These are phyloP conservation scores for Hydrochoerus hydrochaeris DNA, from an alignment of 2,113 vertebrate species.

Conservation along the genomic window DNA sequence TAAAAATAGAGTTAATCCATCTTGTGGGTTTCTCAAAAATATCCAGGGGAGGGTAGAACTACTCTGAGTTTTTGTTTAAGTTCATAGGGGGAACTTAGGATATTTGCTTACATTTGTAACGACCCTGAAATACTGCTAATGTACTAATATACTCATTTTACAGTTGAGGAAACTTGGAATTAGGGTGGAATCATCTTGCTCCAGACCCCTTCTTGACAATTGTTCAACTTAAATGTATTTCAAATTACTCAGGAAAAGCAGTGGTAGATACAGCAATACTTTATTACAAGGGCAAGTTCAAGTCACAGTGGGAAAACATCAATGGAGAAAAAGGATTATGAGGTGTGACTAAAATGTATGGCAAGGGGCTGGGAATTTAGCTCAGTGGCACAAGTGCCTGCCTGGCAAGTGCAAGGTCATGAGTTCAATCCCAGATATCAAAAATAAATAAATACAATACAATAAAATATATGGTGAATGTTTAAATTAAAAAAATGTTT, in stretches of 20 bases:
- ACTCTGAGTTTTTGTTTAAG: neutral
- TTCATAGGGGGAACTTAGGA: neutral
- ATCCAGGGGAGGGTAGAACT: neutral
- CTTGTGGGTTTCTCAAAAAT: neutral
- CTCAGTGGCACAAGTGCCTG: no score
- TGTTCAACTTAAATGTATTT: neutral
- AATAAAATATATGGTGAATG: neutral
- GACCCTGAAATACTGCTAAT: neutral
- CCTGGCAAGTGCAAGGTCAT: no score
- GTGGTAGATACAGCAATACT: neutral
- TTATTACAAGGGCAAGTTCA: neutral
- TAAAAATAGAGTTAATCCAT: neutral
- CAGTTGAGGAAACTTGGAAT: neutral
- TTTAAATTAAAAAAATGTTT: neutral
- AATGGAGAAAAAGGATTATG: neutral
- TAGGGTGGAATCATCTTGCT: conserved; percentile 17
- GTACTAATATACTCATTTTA: neutral
- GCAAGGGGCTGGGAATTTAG: neutral
- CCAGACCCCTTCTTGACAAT: neutral
- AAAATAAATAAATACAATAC: no score
- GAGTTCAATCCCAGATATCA: no score
- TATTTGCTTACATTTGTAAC: conserved; percentile 17
- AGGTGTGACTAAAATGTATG: neutral
- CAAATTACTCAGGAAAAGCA: neutral
- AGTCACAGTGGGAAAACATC: neutral